Conservation (phyloP, 2,797 vertebrate species). For the Strix occidentalis region DNA sequence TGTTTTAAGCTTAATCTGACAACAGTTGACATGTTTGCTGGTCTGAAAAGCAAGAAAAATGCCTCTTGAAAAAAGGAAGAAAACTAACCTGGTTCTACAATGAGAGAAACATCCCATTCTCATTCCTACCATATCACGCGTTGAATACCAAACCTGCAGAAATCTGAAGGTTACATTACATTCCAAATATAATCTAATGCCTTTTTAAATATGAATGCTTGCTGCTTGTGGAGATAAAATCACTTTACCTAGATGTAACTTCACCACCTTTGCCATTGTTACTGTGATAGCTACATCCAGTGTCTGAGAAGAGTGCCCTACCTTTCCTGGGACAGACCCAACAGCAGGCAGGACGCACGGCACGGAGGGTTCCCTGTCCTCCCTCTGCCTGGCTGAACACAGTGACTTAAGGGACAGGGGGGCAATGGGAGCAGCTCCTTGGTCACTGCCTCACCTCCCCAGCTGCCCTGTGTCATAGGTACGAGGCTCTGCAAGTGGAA, state of each 20-base stretch:
- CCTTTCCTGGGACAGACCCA: not conserved
- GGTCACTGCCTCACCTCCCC: not conserved
- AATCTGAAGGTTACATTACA: not conserved
- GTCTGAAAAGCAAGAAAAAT: not conserved
- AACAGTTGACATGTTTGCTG: not conserved
- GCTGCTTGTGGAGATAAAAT: not conserved
- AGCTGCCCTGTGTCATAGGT: not conserved
- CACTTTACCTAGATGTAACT: not conserved
- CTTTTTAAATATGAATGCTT: not conserved
- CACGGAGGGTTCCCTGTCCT: not conserved
- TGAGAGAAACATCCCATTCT: not conserved
- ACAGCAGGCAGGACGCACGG: not conserved
- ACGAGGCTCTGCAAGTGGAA: not conserved
- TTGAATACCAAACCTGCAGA: not conserved
- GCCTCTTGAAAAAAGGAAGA: not conserved
- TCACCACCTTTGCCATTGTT: not conserved
- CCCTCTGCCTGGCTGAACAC: not conserved
- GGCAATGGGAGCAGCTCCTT: not conserved
- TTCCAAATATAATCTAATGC: not conserved
- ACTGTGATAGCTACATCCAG: accelerated
- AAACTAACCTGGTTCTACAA: not conserved
- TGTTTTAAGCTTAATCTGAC: not conserved
- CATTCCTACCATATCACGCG: accelerated
- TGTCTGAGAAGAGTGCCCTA: no score
- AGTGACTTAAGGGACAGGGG: not conserved